Base-by-base conservation (phyloP, 2,888 invertebrate species). In the Gerris lacustris region DNA sequence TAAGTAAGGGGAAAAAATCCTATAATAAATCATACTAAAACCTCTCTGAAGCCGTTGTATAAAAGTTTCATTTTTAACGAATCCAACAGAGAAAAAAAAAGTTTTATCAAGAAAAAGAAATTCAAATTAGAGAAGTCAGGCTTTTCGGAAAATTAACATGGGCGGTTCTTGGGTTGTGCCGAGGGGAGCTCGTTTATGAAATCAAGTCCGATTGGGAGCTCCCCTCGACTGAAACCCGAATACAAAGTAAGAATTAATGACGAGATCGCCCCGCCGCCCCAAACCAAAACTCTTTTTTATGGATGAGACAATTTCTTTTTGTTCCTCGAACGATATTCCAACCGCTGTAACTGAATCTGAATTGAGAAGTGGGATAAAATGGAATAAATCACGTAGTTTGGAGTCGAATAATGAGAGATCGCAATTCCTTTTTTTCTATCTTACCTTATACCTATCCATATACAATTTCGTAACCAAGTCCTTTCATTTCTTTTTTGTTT, bases 171-270 rank as follows among this genome's bases (percentile, higher is more conserved):
- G 55, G 15, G 15, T 9, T 11, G 55, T 9, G 55, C 9, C 55
- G 11, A 11, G 55, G 55, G 55, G 55, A 15, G 15, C 11, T 15
- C 15, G 11, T 9, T 55, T 55, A 15, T 55, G 15, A 55, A 55
- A 55, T 55, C 55, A 55, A 55, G 55, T 55, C 55, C 55, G 55
- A 55, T 55, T 55, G 55, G 55, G 15, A 11, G 55, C 55, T 55
- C 55, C 55, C 15, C 15, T 15, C 55, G 15, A 9, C 15, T 11
- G 9, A 55, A 55, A 55, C 9, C 55, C 55, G 55, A 55, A 55
- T 55, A 55, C 55, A 55, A 55, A 55, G 55, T 55, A 55, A 55
- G 55, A 55, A 55, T 55, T 55, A 55, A 55, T 55, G 55, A 55
- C 15, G 55, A 55, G 55, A 55, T 55, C 55, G 15, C 55, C 55